Evolutionary conservation across 2,888 invertebrate genomes (phyloP).

Genomic region (Amphiduros pacificus): DNA sequence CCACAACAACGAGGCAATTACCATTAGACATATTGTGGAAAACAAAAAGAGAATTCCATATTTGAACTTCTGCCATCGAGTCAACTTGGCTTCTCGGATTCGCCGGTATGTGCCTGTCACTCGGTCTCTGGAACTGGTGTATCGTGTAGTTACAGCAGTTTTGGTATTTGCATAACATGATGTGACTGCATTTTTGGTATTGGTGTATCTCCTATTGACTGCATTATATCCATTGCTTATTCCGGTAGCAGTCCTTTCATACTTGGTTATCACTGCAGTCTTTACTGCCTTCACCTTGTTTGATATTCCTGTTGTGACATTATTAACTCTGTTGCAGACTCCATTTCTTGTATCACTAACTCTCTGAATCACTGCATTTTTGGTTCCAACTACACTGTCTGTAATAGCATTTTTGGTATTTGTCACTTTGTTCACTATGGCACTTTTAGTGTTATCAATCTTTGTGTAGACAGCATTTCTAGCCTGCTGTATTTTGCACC

Average conservation of each 20-base stretch:
- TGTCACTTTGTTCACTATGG: constrained; percentile 19
- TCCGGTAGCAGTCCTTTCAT: constrained; percentile 12
- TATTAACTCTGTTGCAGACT: constrained; percentile 12
- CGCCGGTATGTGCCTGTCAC: constrained; percentile 14
- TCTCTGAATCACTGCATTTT: constrained; percentile 15
- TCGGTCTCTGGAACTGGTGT: constrained; percentile 12
- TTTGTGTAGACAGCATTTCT: constrained; percentile 13
- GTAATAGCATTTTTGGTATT: constrained; percentile 22
- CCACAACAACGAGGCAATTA: constrained; percentile 3
- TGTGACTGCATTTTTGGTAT: constrained; percentile 19
- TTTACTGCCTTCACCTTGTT: constrained; percentile 6
- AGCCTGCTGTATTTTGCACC: constrained; percentile 17
- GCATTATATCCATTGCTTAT: constrained; percentile 6
- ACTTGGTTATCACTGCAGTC: not conserved
- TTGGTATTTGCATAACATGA: constrained; percentile 16
- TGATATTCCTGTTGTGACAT: constrained; percentile 1
- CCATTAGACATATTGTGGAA: constrained; percentile 9
- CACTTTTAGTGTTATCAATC: constrained; percentile 13
- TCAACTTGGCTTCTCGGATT: constrained; percentile 20
- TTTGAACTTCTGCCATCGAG: constrained; percentile 26
- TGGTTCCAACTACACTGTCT: constrained; percentile 15
- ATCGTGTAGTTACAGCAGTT: constrained; percentile 9
- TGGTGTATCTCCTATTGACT: constrained; percentile 2
- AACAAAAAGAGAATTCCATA: constrained; percentile 17
- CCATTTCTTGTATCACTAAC: constrained; percentile 17